Evolutionary conservation across 2,113 vertebrate species (phyloP).

Genomic region (Sturnus vulgaris): DNA sequence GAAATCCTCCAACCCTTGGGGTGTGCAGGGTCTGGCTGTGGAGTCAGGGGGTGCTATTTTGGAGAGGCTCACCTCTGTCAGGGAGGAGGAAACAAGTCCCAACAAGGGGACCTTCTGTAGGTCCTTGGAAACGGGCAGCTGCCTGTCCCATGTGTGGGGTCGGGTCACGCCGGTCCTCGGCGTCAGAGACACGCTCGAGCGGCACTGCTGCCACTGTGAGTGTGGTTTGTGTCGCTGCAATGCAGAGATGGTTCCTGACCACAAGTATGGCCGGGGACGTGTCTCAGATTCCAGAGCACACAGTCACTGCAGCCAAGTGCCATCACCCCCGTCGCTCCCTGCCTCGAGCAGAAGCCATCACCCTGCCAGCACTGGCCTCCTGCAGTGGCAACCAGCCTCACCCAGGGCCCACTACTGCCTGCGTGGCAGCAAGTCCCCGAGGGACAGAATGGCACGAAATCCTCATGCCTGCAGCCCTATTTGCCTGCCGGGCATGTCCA

Average conservation of each 20-base stretch:
- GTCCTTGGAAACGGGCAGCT: not conserved
- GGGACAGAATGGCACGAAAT: not conserved
- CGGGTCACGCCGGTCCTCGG: not conserved
- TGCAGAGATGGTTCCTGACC: slow-evolving; percentile 12
- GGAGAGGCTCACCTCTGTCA: not conserved
- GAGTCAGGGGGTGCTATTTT: not conserved
- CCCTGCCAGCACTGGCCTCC: not conserved
- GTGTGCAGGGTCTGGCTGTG: not conserved
- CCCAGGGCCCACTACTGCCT: not conserved
- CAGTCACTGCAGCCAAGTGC: not conserved
- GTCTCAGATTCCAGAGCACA: slow-evolving; percentile 51
- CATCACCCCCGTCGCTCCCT: not conserved
- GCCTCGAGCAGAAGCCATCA: not conserved
- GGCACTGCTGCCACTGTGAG: not conserved
- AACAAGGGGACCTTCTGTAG: not conserved
- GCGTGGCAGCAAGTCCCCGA: not conserved
- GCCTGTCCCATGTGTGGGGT: not conserved
- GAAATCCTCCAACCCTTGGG: not conserved
- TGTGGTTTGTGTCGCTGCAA: slow-evolving; percentile 37
- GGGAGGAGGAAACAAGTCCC: not conserved
- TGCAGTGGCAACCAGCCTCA: not conserved
- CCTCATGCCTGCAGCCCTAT: fast-evolving
- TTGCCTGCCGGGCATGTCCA: not conserved
- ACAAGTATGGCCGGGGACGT: slow-evolving; percentile 39
- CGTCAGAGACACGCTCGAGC: not conserved